Evolutionary conservation across 2,888 invertebrate genomes (phyloP).

Genomic region (Drosophila nr. perissopoda): DNA sequence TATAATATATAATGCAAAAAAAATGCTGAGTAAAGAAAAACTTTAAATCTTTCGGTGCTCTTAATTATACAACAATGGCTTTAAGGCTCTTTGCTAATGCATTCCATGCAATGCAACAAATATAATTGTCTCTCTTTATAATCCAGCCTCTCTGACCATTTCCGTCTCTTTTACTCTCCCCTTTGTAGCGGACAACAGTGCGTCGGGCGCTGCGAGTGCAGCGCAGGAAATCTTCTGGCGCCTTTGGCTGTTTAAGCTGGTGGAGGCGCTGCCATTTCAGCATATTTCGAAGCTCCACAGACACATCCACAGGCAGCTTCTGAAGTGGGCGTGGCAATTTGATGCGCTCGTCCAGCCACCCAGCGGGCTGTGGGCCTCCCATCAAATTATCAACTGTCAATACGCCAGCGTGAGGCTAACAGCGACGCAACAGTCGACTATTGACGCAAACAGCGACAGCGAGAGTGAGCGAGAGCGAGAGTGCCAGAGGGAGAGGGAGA

Average conservation of each 20-base stretch:
- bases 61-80: neutral
- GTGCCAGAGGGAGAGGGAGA: conserved; percentile 17
- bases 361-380: conserved; percentile 54
- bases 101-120: neutral
- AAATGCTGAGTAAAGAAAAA: neutral
- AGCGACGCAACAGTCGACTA: conserved; percentile 32
- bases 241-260: conserved; percentile 57
- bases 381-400: conserved; percentile 81
- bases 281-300: conserved; percentile 52
- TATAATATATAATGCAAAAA: neutral
- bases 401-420: conserved; percentile 51
- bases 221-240: conserved; percentile 67
- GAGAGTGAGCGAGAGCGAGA: conserved; percentile 16
- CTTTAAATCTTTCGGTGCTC: neutral
- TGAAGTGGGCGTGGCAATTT: conserved; percentile 58
- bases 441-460: conserved; percentile 1
- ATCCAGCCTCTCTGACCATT: conserved; percentile 11
- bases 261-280: conserved; percentile 43
- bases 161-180: conserved; percentile 13
- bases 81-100: conserved; percentile 13
- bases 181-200: conserved; percentile 56
- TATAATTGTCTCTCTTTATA: conserved; percentile 3
- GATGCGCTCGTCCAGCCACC: conserved; percentile 34
- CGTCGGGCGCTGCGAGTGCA: conserved; percentile 65
- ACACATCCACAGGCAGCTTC: conserved; percentile 66